These are phyloP conservation scores for Microcebus ravelobensis DNA, from an alignment of 2,113 vertebrate species.

Conservation along the genomic window DNA sequence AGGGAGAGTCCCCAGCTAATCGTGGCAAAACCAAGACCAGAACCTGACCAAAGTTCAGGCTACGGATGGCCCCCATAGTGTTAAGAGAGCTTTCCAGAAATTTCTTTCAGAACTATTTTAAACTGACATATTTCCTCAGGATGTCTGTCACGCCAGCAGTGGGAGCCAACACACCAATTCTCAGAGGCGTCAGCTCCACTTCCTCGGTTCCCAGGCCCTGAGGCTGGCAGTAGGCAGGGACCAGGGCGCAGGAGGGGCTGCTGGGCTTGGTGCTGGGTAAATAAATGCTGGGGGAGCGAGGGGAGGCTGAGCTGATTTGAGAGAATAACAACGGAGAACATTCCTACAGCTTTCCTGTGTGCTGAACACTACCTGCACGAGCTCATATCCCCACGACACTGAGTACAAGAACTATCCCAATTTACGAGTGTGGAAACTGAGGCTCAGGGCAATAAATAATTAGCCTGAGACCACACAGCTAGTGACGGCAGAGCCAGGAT, in stretches of 20 bases:
- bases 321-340: not conserved
- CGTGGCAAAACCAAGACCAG: not conserved
- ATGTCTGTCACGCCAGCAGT: slow-evolving; percentile 78
- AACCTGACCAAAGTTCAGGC: not conserved
- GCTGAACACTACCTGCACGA: not conserved
- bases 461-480: not conserved
- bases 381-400: not conserved
- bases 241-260: not conserved
- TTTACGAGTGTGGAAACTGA: not conserved
- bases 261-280: not conserved
- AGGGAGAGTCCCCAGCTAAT: not conserved
- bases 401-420: not conserved
- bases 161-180: slow-evolving; percentile 76
- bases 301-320: not conserved
- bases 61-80: not conserved
- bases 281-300: not conserved
- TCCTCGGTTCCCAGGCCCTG: not conserved
- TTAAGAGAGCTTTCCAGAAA: slow-evolving; percentile 32
- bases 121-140: slow-evolving; percentile 71
- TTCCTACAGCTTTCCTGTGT: not conserved
- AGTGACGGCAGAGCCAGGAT: not conserved
- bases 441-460: not conserved
- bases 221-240: not conserved
- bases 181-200: not conserved
- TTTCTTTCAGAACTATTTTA: slow-evolving; percentile 25